phyloP scores from a whole-genome alignment of 2,797 vertebrate genomes.

The Crypturellus tataupa region DNA sequence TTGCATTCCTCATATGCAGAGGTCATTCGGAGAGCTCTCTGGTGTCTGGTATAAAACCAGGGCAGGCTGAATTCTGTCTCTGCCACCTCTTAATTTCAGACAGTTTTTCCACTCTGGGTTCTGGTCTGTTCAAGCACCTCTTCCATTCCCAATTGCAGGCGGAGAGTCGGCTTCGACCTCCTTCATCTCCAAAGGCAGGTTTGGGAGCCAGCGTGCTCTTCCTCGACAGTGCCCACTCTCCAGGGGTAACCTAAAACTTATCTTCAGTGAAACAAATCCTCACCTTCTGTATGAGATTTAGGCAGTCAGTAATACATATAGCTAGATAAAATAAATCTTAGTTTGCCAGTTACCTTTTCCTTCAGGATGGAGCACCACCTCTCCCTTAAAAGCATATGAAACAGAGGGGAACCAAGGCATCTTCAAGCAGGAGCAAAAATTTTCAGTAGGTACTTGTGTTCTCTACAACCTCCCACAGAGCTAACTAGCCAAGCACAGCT shows the following conservation, averaged over 20 bases:
- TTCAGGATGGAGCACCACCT: background rate
- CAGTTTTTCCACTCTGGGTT: background rate
- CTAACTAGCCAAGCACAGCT: accelerated
- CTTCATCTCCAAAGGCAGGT: background rate
- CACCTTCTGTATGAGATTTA: background rate
- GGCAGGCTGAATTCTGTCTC: background rate
- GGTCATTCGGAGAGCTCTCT: background rate
- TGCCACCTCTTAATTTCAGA: background rate
- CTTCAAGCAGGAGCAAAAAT: background rate
- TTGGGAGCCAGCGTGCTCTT: background rate
- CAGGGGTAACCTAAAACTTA: background rate
- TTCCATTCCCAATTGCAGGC: background rate
- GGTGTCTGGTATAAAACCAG: background rate
- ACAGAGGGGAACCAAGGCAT: background rate
- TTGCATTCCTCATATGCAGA: background rate
- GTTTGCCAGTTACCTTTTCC: too few species aligned
- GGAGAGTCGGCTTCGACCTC: background rate
- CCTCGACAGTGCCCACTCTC: background rate
- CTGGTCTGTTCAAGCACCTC: background rate
- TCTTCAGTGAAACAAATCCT: background rate
- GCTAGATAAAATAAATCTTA: background rate
- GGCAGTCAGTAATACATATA: background rate
- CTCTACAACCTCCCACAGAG: background rate
- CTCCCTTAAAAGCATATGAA: background rate
- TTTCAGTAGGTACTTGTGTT: background rate